Evolutionary conservation across 2,888 invertebrate species (phyloP).

Genomic region (Pseudoips prasinana): DNA sequence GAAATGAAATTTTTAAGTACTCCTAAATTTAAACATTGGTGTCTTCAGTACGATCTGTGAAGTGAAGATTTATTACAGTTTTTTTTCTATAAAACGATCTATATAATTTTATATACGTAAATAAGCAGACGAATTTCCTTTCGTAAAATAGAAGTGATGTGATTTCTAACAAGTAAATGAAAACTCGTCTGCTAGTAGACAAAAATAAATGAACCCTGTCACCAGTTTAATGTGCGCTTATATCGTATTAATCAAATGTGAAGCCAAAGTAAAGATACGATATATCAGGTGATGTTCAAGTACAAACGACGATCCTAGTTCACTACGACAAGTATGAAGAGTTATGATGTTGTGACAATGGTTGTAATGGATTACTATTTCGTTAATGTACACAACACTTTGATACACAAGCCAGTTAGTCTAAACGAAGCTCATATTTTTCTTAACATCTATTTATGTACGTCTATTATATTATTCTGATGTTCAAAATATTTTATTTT

Average conservation of each 20-base stretch:
- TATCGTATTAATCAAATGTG: conserved; percentile 47
- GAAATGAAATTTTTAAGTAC: conserved; percentile 22
- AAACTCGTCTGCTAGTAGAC: conserved; percentile 62
- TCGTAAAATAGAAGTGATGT: conserved; percentile 56
- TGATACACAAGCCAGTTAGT: conserved; percentile 76
- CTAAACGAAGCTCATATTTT: conserved; percentile 81
- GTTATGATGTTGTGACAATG: conserved; percentile 41
- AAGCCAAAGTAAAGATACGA: conserved; percentile 22
- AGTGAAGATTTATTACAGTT: conserved; percentile 35
- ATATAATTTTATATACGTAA: conserved; percentile 49
- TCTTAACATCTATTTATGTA: conserved; percentile 74
- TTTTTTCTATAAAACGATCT: conserved; percentile 45
- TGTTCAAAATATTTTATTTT: conserved; percentile 25
- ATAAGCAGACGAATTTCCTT: conserved; percentile 59
- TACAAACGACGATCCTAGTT: conserved; percentile 21
- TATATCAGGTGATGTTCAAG: conserved; percentile 23
- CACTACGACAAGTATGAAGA: conserved; percentile 31
- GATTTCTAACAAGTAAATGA: conserved; percentile 46
- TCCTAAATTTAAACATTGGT: conserved; percentile 40
- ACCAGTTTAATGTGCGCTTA: conserved; percentile 75
- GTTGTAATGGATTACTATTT: conserved; percentile 48
- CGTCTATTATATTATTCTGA: conserved; percentile 44
- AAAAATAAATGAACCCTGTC: conserved; percentile 78
- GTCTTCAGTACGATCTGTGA: conserved; percentile 36
- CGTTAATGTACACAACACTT: conserved; percentile 65